Evolutionary conservation across 2,113 vertebrate genomes (phyloP), one percentile per base, ranked within the genome.

Genomic region (Cochlearius cochlearius): DNA sequence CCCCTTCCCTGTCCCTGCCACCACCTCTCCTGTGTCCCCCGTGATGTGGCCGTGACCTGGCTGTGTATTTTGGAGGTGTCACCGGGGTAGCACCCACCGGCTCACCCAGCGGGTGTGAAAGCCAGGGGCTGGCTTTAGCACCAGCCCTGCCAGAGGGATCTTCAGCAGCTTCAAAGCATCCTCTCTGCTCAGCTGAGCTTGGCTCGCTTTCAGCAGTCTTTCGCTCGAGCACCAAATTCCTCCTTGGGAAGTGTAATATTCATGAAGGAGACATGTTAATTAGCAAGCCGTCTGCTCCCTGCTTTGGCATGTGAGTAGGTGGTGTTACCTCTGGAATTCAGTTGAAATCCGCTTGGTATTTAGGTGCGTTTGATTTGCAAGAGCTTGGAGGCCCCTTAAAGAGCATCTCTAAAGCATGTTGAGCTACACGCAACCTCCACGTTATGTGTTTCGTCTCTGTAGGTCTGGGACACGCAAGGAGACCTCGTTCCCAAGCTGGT

Each of bases 291-390:
- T 91, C 96, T 95, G 96, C 88, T 95, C 94, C 79, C 64, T 66
- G 86, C 69, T 94, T 84, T 84, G 83, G 91, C 84, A 78, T 92
- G 89, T 30, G 89, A 91, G 92, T 94, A 81, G 95, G 83, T 95
- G 96, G 89, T 80, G 94, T 86, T 95, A 87, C 95, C 91, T 88
- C 76, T 95, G 95, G 94, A 95, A 95, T 91, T 88, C 63, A 92
- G 95, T 85, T 90, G 92, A 69, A 89, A 95, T 94, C 79, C 47
- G 0, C 74, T 84, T 73, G 89, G 80, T 79, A 86, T 96, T 96
- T 96, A 92, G 96, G 82, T 93, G 90, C 55, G 1, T 82, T 92
- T 68, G 84, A 73, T 91, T 89, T 86, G 76, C 69, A 73, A 74
- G 76, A 76, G 84, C 49, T 91, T 53, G 74, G 64, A 94, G 74